Base-by-base conservation (phyloP, 2,113 vertebrate species). In the Alexandromys fortis region DNA sequence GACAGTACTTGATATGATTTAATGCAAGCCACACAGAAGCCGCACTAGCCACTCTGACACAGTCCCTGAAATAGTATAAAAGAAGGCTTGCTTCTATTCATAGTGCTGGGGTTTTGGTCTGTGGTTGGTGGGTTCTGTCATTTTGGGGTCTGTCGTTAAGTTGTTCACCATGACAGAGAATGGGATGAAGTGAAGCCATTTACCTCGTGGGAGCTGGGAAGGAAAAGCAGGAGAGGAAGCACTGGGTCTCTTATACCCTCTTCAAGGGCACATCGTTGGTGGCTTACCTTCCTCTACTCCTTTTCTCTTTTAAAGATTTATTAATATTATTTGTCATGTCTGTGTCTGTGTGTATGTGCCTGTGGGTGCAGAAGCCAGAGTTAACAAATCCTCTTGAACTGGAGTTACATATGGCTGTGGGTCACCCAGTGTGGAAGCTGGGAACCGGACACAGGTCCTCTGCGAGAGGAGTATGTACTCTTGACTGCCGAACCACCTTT, bases 211-310 rank as follows among this genome's bases (percentile, higher is more conserved):
- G 30, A 68, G 30, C 22, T 72, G 38, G 49, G 14, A 79, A 61
- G 30, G 1, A 22, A 47, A 70, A 61, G 4, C 14, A 30, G 13
- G 55, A 81, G 30, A 38, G 33, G 30, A 42, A 88, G 22, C 30
- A 42, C 1, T 19, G 24, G 3, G 3, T 21, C 10, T 10, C 30
- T 3, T 16, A 3, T 16, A 1, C 30, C 3, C 10, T 61, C 49
- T 49, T 30, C 11, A 63, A 63, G 38, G 30, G 13, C 10, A 30
- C 21, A 11, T 16, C 30, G 10, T 21, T 3, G 33, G 21, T 55
- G 47, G 24, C 24, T 58, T 73, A n/a, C 30, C 7, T 87, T 47
- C 45, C 79, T 83, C 55, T 83, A 83, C n/a, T 63, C 4, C 12
- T 83, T 28, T 76, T 13, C 26, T 26, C 17, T 28, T 73, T 73